Base-by-base conservation (phyloP, 1,140 invertebrate species). In the Ostrea edulis region DNA sequence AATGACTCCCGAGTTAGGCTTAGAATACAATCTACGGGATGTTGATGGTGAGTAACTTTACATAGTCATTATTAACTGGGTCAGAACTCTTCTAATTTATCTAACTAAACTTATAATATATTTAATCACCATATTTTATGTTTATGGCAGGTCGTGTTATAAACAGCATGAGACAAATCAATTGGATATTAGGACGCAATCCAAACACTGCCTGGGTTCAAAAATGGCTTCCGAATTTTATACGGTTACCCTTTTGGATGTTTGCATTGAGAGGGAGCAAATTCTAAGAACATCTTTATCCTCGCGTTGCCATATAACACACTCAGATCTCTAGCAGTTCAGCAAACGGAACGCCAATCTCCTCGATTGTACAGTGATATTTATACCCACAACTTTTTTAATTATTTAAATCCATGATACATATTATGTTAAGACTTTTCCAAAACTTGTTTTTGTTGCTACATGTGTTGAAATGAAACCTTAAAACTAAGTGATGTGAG, bases 11-110 rank as follows among this genome's bases (percentile, higher is more conserved):
- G 94, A 95, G 68, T 84, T 95, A 4, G 94, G 92, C 44, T 82
- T 90, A 22, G 92, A 93, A 52, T 94, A 95, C 89, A 92, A 92
- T 5, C 92, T 95, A 62, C 85, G 86, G 52, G 95, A 95, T 90
- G 90, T 94, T 62, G 92, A 95, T 91, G 94, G 94, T 90, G 90
- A 90, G 25, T n/a, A 8, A 8, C 8, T 20, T 29, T 44, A 35
- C 0, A n/a, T 58, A 14, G 17, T 29, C 52, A 29, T 14, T 35
- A 77, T 11, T 77, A 35, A 71, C 14, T 29, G 7, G 17, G 17
- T 62, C 2, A 17, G n/a, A n/a, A 3, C 8, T 17, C 55, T 62
- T 62, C 17, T 58, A 58, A 58, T 62, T 20, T 5, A 5, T 44
- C 35, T 44, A 44, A 62, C 55, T 20, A 62, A 62, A 20, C n/a